Percentiles rank a stretch among this genome's conserved stretches.
These are phyloP conservation scores for Chionodraco myersi DNA, from an alignment of 2,113 vertebrate species.

Conservation along the genomic window DNA sequence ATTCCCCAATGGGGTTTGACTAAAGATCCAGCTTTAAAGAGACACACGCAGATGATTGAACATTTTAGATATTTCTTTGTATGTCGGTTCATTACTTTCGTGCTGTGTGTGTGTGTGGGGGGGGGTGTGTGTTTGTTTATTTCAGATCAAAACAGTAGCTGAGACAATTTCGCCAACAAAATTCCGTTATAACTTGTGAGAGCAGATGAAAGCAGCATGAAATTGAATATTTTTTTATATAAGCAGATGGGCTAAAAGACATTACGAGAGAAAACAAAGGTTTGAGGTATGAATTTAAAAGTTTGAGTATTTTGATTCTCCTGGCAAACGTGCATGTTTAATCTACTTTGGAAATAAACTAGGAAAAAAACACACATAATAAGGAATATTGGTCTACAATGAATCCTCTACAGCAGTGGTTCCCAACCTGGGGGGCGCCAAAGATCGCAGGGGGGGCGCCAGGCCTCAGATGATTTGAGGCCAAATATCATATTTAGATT, in stretches of 20 bases:
- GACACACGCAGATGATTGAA: constrained; percentile 30
- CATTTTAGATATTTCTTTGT: too few relatives aligned
- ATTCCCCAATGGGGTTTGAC: constrained; percentile 24
- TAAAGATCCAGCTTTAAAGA: constrained; percentile 27
- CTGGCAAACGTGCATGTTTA: not conserved
- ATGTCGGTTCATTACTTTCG: constrained; percentile 9
- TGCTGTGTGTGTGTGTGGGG: not conserved
- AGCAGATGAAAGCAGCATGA: constrained; percentile 47
- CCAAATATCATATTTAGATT: too few relatives aligned
- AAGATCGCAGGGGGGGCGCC: too few relatives aligned
- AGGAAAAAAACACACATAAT: not conserved
- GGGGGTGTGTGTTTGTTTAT: not conserved
- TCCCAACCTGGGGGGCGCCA: too few relatives aligned
- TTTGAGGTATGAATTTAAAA: constrained; percentile 7
- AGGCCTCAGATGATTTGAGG: too few relatives aligned
- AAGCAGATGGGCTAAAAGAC: constrained; percentile 13
- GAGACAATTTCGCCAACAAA: constrained; percentile 12
- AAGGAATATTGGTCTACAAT: too few relatives aligned
- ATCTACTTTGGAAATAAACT: constrained; percentile 22
- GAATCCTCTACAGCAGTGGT: too few relatives aligned
- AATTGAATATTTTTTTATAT: constrained; percentile 43
- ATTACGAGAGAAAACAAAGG: not conserved
- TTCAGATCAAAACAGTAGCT: constrained; percentile 36
- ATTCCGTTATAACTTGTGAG: constrained; percentile 27
- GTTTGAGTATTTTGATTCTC: constrained; percentile 29